Base-by-base conservation (phyloP, 2,888 invertebrate genomes). In the Laspeyria flexula region DNA sequence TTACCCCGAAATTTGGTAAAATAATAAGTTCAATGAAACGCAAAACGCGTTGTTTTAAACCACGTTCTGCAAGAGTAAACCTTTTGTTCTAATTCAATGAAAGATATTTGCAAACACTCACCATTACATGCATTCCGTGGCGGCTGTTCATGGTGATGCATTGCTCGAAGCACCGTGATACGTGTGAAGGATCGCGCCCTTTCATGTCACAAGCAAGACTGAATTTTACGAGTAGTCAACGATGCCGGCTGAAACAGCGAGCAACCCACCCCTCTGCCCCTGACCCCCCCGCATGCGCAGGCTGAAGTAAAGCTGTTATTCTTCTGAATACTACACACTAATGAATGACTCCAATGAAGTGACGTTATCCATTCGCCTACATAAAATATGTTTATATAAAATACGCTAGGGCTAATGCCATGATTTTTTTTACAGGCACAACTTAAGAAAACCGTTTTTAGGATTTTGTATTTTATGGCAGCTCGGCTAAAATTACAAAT, bases 141-240 rank as follows among this genome's bases (percentile, higher is more conserved):
- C 88, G 93, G 91, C 90, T 93, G 94, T 94, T 94, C 94, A 94
- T 94, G 92, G 83, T 94, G 93, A 94, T 94, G 94, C 94, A 94
- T 94, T 94, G 93, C 94, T 94, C 93, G 93, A 91, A 93, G 93
- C 92, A 93, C 93, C 93, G 93, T 91, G 86, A 81, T 88, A 86
- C 85, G 87, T 86, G 79, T 85, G 81, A 80, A 86, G 88, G 81
- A 86, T 88, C 90, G 92, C 91, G 81, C 90, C 92, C 92, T 93
- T 87, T 92, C 93, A 93, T 92, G 93, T 90, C 93, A 93, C 92
- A 92, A 86, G 83, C 86, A 87, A 92, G 91, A 93, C 92, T 92
- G 88, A 85, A 84, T 74, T 68, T 73, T 71, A 75, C 69, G 70
- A 75, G 75, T 74, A 71, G 74, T 75, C 71, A 73, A 70, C 77